Evolutionary conservation across 2,113 vertebrate species (phyloP).

Genomic region (Gorsachius goisagi): DNA sequence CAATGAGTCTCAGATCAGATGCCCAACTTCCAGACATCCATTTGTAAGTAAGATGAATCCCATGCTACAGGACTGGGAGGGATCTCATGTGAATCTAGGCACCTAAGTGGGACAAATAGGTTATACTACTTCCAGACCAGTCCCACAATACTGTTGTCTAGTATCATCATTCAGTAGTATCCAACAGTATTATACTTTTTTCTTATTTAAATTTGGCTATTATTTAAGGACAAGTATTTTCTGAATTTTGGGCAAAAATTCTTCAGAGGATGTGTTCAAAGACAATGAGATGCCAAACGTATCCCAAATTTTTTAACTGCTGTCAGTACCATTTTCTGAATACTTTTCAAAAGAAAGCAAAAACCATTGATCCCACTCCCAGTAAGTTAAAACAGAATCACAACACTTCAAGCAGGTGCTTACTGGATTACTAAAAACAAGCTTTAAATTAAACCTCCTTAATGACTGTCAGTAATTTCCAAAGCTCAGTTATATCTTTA

Average conservation of each 20-base stretch:
- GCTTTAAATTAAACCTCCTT: not conserved
- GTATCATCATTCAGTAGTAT: not conserved
- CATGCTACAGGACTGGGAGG: fast-evolving
- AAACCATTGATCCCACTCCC: not conserved
- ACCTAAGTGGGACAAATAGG: fast-evolving
- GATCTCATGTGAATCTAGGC: not conserved
- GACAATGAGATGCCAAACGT: not conserved
- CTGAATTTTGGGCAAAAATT: not conserved
- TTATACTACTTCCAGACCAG: not conserved
- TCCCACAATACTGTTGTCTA: not conserved
- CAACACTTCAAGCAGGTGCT: not conserved
- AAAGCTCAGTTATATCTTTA: not conserved
- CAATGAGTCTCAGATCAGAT: not conserved
- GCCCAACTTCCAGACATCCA: not conserved
- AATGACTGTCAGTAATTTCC: not conserved
- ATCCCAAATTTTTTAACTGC: not conserved
- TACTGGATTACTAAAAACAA: not conserved
- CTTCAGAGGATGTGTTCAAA: not conserved
- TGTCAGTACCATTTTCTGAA: not conserved
- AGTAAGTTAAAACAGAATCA: not conserved
- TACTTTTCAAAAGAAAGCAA: not conserved
- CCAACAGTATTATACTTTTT: not conserved
- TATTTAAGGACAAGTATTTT: not conserved
- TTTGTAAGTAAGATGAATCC: not conserved
- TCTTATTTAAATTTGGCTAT: not conserved